A percentile compares a stretch with the other conserved stretches of the same genome.
Evolutionary conservation across 2,888 invertebrate species (phyloP).

Genomic region (Chamaedrilus cognettii): DNA sequence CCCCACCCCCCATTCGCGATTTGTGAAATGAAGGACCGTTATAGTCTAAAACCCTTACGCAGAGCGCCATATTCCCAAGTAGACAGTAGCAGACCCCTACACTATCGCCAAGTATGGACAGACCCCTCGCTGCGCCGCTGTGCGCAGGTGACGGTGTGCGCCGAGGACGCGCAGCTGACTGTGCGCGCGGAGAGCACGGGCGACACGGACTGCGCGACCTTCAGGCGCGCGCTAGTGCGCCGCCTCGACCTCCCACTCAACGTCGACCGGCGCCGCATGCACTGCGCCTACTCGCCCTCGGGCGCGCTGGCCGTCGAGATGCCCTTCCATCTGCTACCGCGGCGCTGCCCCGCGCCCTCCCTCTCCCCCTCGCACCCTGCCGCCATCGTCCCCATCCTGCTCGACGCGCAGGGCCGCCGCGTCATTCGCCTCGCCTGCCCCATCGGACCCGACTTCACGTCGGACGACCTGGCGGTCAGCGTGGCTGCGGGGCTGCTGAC

Average conservation of each 20-base stretch:
- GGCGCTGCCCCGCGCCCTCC: conserved; percentile 29
- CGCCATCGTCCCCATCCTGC: conserved; percentile 35
- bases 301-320: conserved; percentile 37
- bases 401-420: conserved; percentile 32
- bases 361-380: conserved; percentile 10
- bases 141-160: conserved; percentile 23
- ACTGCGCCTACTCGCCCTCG: conserved; percentile 6
- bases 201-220: conserved; percentile 34
- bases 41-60: too few species aligned
- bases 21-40: too few species aligned
- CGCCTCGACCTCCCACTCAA: conserved; percentile 32
- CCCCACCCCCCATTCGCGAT: too few species aligned
- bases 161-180: conserved; percentile 26
- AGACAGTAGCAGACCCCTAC: too few species aligned
- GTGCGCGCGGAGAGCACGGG: conserved; percentile 31
- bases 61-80: too few species aligned
- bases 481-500: conserved; percentile 23
- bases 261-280: conserved; percentile 26
- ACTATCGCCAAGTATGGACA: too few species aligned
- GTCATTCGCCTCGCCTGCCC: conserved; percentile 31
- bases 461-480: conserved; percentile 32
- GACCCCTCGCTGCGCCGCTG: too few species aligned
- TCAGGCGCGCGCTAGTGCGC: conserved; percentile 38
- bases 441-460: conserved; percentile 34
- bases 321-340: conserved; percentile 40